Conservation (phyloP, 2,797 vertebrate species). For the Triplophysa bombifrons region DNA sequence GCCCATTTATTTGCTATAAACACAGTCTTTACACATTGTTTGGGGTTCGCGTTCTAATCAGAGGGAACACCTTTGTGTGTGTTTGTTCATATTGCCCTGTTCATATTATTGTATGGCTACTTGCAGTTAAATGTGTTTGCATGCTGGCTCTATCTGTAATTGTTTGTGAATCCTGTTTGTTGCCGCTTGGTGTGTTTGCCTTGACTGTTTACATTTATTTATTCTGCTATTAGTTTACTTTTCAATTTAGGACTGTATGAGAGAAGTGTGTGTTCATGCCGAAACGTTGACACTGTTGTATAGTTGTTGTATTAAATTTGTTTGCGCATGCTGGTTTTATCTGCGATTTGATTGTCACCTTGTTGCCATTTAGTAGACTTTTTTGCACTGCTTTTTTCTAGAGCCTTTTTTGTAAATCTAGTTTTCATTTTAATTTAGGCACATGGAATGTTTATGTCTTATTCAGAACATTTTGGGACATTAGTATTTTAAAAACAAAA, state of each 20-base stretch:
- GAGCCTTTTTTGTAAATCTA: not conserved
- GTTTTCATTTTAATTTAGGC: not conserved
- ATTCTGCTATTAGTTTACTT: conserved; percentile 1
- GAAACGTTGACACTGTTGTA: not conserved
- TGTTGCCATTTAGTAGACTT: not conserved
- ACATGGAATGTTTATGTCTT: conserved; percentile 6
- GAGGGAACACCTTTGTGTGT: conserved; percentile 2
- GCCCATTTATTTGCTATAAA: not conserved
- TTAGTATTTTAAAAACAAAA: not conserved
- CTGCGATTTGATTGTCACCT: not conserved
- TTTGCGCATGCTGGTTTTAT: not conserved
- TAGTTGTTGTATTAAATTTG: conserved; percentile 51
- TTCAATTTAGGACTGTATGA: not conserved
- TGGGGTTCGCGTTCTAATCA: not conserved
- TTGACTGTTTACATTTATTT: conserved; percentile 1
- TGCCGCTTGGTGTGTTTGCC: not conserved
- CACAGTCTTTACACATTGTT: not conserved
- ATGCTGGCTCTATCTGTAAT: not conserved
- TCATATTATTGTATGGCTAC: conserved; percentile 21
- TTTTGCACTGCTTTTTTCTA: no score
- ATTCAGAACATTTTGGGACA: not conserved
- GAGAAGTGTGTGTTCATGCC: conserved; percentile 17
- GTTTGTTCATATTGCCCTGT: not conserved
- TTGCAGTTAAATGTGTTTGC: conserved; percentile 46
- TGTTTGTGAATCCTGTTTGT: not conserved